phyloP scores from a whole-genome alignment of 2,888 invertebrate genomes.

The Lasioglossum calceatum region DNA sequence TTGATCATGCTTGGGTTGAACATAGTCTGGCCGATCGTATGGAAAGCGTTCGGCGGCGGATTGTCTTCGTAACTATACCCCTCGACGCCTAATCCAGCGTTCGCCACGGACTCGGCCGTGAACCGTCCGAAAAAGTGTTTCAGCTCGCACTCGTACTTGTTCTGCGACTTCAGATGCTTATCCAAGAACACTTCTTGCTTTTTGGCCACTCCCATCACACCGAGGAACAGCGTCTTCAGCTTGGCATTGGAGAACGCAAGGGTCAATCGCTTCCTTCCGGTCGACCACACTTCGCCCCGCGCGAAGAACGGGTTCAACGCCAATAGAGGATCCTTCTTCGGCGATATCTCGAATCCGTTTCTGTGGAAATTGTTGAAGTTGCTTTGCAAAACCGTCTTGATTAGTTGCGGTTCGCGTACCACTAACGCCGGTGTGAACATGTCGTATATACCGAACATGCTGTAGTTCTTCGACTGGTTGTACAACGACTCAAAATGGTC shows the following conservation, averaged over 20 bases:
- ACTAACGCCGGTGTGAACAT: not conserved
- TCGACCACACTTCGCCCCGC: slow-evolving; percentile 71
- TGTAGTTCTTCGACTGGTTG: slow-evolving; percentile 46
- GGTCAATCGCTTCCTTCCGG: slow-evolving; percentile 51
- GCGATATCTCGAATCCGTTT: slow-evolving; percentile 59
- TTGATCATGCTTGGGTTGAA: slow-evolving; percentile 67
- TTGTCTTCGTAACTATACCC: slow-evolving; percentile 73
- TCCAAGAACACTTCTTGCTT: slow-evolving; percentile 66
- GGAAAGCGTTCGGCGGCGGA: slow-evolving; percentile 51
- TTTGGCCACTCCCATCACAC: slow-evolving; percentile 64
- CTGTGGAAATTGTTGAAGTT: slow-evolving; percentile 73
- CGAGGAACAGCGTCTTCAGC: slow-evolving; percentile 71
- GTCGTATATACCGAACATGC: slow-evolving; percentile 73
- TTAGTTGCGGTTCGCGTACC: slow-evolving; percentile 72
- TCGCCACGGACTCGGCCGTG: slow-evolving; percentile 75
- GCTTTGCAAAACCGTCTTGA: slow-evolving; percentile 72
- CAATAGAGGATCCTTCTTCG: slow-evolving; percentile 70
- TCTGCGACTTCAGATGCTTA: not conserved
- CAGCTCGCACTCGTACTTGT: slow-evolving; percentile 63
- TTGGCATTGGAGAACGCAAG: slow-evolving; percentile 67
- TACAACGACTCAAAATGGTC: slow-evolving; percentile 60
- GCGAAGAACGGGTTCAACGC: slow-evolving; percentile 76
- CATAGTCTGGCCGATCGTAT: slow-evolving; percentile 40
- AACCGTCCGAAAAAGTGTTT: slow-evolving; percentile 69
- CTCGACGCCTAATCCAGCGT: slow-evolving; percentile 72